These are phyloP conservation scores for Clepsis dumicolana DNA, from an alignment of 2,888 invertebrate genomes.

Conservation along the genomic window DNA sequence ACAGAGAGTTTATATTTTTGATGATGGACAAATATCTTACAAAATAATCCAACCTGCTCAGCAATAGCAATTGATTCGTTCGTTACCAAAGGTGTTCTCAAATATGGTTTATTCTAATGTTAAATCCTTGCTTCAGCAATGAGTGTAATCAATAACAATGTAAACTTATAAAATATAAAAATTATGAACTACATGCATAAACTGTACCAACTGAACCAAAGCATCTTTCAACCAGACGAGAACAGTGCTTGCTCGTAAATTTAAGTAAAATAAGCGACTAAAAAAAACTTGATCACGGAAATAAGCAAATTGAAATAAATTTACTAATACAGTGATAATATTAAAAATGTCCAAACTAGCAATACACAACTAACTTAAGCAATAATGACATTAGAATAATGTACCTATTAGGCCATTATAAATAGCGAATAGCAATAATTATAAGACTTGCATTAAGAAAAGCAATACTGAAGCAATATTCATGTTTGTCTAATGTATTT, in stretches of 20 bases:
- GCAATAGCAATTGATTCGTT: too few species aligned
- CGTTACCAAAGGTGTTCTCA: too few species aligned
- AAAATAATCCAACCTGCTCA: too few species aligned
- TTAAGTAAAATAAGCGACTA: slow-evolving; percentile 33
- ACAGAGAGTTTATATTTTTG: too few species aligned
- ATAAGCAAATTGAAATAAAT: slow-evolving; percentile 45
- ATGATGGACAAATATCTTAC: too few species aligned
- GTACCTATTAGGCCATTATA: slow-evolving; percentile 44
- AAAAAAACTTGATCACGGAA: slow-evolving; percentile 38
- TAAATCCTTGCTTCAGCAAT: too few species aligned
- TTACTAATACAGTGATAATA: slow-evolving; percentile 63
- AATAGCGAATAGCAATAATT: slow-evolving; percentile 53
- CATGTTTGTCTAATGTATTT: slow-evolving; percentile 58
- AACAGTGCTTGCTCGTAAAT: slow-evolving; percentile 4
- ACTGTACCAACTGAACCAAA: neutral
- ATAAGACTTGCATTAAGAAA: slow-evolving; percentile 50
- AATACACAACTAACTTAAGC: slow-evolving; percentile 59
- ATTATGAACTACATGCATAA: too few species aligned
- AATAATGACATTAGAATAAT: slow-evolving; percentile 53
- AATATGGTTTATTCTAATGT: too few species aligned
- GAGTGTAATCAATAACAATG: too few species aligned
- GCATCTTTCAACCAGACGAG: neutral
- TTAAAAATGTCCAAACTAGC: slow-evolving; percentile 72
- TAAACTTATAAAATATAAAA: too few species aligned
- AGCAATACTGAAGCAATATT: slow-evolving; percentile 73